Evolutionary conservation across 2,113 vertebrate species (phyloP), one percentile per base, ranked within the genome.

Genomic region (Protomyctophum bolini): DNA sequence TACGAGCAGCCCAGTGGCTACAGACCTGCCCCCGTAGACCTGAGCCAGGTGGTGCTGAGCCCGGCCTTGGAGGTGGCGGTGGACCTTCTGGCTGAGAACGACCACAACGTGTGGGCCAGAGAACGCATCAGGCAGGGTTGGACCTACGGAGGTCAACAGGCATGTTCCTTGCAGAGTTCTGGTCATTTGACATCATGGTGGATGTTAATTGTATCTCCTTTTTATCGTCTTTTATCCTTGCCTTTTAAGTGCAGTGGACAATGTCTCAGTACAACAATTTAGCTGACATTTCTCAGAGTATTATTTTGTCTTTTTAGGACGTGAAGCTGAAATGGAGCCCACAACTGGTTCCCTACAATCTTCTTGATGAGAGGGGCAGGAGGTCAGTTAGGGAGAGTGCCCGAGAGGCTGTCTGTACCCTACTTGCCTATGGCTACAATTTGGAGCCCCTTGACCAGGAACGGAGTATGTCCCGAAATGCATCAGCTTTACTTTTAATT

Each of bases 111-210:
- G 3, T 98, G 97, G 97, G 95, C 96, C 63, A 92, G 94, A 70
- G 96, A 97, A 71, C 92, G 93, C 6, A 95, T 99, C 86, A 94
- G 94, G 63, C 96, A 98, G 67, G 97, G 97, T 68, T 98, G 97
- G 97, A 98, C 95, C 3, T 96, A 96, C 0, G 96, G 95, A 67
- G 91, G 94, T 68, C 95, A 95, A 59, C 96, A 97, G 96, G 97
- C 97, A 81, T 72, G 0, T 65, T 76, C 10, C 52, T 0, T 65
- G 9, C 9, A 51, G 7, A 8, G 49, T 51, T 41, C 7, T 4
- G 7, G 14, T 2, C 7, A 7, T 15, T 8, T 21, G 55, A 6
- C 15, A 57, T 66, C 48, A 6, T 49, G 48, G 48, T 10, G 49
- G 6, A 50, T 10, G 5, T 41, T 9, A 50, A 50, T 50, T 50